phyloP scores from a whole-genome alignment of 2,888 invertebrate species.

The Venustoraphidia nigricollis region DNA sequence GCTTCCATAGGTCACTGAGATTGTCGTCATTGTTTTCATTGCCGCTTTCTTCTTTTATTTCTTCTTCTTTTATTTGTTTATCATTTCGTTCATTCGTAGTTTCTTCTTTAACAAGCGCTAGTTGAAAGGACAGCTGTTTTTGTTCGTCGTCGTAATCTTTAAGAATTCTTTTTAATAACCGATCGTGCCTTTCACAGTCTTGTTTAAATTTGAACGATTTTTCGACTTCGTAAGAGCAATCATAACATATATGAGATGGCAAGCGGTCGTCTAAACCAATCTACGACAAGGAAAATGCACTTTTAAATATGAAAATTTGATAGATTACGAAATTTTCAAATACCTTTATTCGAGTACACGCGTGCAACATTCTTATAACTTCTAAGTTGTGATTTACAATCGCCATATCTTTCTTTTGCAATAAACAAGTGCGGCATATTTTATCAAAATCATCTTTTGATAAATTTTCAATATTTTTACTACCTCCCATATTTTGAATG shows the following conservation, averaged over 20 bases:
- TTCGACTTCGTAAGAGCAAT: background rate
- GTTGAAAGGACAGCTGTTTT: background rate
- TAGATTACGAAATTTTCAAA: background rate
- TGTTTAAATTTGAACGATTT: slow-evolving; percentile 1
- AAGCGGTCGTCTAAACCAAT: background rate
- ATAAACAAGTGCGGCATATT: slow-evolving; percentile 1
- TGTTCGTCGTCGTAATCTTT: background rate
- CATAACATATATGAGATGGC: slow-evolving; percentile 1
- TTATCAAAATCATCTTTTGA: background rate
- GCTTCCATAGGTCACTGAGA: background rate
- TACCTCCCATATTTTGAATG: too few species aligned
- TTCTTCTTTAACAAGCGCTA: background rate
- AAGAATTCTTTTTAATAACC: background rate
- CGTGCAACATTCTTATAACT: background rate
- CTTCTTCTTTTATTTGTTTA: background rate
- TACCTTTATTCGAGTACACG: background rate
- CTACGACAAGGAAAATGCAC: background rate
- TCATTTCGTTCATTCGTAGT: background rate
- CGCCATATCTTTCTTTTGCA: background rate
- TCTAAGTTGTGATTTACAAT: background rate
- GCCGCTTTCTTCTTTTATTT: background rate
- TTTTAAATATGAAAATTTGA: background rate
- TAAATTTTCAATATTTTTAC: too few species aligned
- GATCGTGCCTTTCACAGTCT: background rate
- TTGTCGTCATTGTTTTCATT: background rate